A percentile compares a stretch with the other conserved stretches of the same genome.
These are phyloP conservation scores for Eurytoma californica DNA, from an alignment of 2,888 invertebrate genomes.

Conservation along the genomic window DNA sequence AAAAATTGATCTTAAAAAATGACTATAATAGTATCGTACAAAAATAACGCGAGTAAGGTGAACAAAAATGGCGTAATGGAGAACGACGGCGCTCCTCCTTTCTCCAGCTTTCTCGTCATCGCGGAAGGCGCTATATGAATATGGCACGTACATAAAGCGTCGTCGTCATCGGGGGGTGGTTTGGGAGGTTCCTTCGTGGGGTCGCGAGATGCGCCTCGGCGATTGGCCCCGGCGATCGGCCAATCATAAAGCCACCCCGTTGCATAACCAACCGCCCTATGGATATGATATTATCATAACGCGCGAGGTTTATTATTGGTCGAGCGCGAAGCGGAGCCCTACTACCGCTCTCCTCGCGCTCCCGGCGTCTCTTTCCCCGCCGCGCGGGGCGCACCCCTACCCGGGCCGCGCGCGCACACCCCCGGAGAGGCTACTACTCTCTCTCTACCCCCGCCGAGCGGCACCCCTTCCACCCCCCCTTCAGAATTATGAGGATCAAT, in stretches of 20 bases:
- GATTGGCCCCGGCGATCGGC: slow-evolving; percentile 58
- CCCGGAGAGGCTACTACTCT: neutral
- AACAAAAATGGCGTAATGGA: slow-evolving; percentile 47
- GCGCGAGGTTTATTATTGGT: slow-evolving; percentile 73
- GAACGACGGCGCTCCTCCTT: slow-evolving; percentile 22
- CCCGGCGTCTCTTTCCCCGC: slow-evolving; percentile 61
- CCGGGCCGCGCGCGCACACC: slow-evolving; percentile 24
- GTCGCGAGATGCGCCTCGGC: neutral
- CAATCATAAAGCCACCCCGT: slow-evolving; percentile 67
- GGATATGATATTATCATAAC: slow-evolving; percentile 75
- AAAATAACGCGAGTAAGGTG: slow-evolving; percentile 8
- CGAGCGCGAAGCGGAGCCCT: slow-evolving; percentile 64
- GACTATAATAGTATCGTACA: slow-evolving; percentile 3
- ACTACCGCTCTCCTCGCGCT: slow-evolving; percentile 64
- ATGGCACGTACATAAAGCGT: slow-evolving; percentile 34
- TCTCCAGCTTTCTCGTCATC: slow-evolving; percentile 25
- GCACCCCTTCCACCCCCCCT: slow-evolving; percentile 61
- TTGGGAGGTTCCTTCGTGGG: neutral
- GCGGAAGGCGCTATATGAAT: slow-evolving; percentile 44
- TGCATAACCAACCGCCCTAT: slow-evolving; percentile 66
- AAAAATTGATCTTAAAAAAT: neutral
- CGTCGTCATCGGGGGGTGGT: neutral
- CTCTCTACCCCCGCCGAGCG: slow-evolving; percentile 56
- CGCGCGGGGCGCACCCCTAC: slow-evolving; percentile 48
- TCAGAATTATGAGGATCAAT: slow-evolving; percentile 75